Conservation (phyloP, 2,797 vertebrate genomes). For the Melanitta fusca region DNA sequence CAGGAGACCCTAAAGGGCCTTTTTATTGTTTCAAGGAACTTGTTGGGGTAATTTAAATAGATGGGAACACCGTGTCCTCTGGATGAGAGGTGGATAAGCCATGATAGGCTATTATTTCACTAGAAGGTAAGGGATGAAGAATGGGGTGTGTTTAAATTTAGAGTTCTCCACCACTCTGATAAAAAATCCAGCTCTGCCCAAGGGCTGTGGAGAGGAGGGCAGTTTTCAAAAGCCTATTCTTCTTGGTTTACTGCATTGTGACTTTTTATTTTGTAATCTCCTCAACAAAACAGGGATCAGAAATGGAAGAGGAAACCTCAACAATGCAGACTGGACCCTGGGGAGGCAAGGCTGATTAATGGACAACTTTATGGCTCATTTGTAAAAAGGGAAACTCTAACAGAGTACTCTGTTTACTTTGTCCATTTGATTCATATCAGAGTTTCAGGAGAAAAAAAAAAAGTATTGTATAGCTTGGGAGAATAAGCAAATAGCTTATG, state of each 20-base stretch:
- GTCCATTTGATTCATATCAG: slow-evolving; percentile 70
- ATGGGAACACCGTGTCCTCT: background rate
- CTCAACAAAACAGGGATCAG: slow-evolving; percentile 73
- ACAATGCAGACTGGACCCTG: slow-evolving; percentile 70
- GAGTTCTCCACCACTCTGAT: background rate
- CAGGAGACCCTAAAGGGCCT: background rate
- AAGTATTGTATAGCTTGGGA: slow-evolving; percentile 49
- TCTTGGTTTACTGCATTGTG: slow-evolving; percentile 51
- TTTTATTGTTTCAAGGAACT: slow-evolving; percentile 44
- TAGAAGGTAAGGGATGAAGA: slow-evolving; percentile 1
- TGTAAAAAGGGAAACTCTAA: slow-evolving; percentile 78
- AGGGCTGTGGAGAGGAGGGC: background rate
- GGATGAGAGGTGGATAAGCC: background rate
- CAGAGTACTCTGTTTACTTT: slow-evolving; percentile 78
- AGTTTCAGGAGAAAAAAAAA: slow-evolving; percentile 16
- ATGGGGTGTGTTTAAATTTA: slow-evolving; percentile 43
- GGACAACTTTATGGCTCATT: slow-evolving; percentile 82
- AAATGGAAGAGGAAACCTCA: slow-evolving; percentile 80
- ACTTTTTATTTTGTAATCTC: slow-evolving; percentile 59
- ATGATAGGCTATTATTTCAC: slow-evolving; percentile 6
- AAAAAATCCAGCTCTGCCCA: slow-evolving; percentile 34
- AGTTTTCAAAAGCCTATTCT: slow-evolving; percentile 59
- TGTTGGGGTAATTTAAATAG: slow-evolving; percentile 38
- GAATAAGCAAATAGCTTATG: slow-evolving; percentile 63
- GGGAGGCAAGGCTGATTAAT: slow-evolving; percentile 77